phyloP scores from a whole-genome alignment of 2,888 invertebrate species.

The Formica aserva region DNA sequence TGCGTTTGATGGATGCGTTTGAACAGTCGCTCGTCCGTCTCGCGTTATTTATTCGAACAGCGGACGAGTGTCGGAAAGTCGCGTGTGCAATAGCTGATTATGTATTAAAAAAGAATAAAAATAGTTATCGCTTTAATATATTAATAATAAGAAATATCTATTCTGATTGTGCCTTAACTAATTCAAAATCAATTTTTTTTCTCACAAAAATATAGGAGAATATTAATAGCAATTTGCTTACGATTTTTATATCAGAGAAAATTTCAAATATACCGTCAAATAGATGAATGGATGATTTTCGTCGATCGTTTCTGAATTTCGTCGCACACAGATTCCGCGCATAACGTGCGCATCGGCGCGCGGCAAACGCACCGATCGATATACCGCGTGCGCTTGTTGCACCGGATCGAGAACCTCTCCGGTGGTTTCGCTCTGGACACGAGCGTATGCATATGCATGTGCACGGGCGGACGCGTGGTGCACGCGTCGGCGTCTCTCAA shows the following conservation, averaged over 20 bases:
- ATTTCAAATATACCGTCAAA: not conserved
- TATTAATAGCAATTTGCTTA: not conserved
- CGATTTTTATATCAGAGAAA: not conserved
- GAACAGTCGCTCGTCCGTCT: not conserved
- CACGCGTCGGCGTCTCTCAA: slow-evolving; percentile 30
- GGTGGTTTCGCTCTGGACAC: slow-evolving; percentile 30
- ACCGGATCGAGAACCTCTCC: slow-evolving; percentile 59
- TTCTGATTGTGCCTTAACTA: not conserved
- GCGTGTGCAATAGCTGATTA: not conserved
- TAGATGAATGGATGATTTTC: not conserved
- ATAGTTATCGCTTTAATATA: not conserved
- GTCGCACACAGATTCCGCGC: slow-evolving; percentile 23
- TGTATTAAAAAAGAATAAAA: not conserved
- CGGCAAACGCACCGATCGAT: slow-evolving; percentile 54
- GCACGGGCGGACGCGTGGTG: slow-evolving; percentile 13
- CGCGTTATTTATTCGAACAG: not conserved
- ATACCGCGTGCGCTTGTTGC: slow-evolving; percentile 43
- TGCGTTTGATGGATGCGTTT: slow-evolving; percentile 40
- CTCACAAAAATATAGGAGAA: not conserved
- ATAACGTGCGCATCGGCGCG: slow-evolving; percentile 46
- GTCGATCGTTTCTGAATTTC: not conserved
- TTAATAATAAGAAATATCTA: not conserved
- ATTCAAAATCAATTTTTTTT: not conserved
- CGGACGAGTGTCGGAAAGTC: not conserved
- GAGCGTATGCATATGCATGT: slow-evolving; percentile 47